These are phyloP conservation scores for Drosophila pegasa DNA, from an alignment of 2,888 invertebrate genomes.

Conservation along the genomic window DNA sequence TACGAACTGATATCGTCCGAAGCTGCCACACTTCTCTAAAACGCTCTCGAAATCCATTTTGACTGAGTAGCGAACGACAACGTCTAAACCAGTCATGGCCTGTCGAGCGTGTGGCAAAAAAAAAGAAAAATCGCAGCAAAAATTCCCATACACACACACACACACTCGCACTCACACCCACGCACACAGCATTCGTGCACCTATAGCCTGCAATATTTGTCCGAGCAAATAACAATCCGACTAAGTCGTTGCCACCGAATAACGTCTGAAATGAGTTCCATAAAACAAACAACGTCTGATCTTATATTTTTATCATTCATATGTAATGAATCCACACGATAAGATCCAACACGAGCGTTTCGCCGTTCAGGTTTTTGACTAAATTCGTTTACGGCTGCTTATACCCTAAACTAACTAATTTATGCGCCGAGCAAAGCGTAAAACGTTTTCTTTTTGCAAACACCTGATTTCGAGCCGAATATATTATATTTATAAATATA, in stretches of 20 bases:
- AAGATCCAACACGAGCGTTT: conserved; percentile 3
- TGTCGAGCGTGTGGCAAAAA: conserved; percentile 29
- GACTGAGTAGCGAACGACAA: neutral
- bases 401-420: conserved; percentile 2
- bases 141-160: conserved; percentile 16
- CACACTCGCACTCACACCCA: neutral
- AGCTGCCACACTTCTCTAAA: conserved; percentile 86
- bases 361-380: conserved; percentile 4
- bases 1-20: conserved; percentile 86
- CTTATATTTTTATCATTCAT: conserved; percentile 26
- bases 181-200: neutral
- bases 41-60: conserved; percentile 86
- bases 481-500: neutral
- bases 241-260: neutral
- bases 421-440: neutral
- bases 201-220: conserved; percentile 22
- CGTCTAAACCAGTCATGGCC: conserved; percentile 37
- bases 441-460: neutral
- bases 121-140: conserved; percentile 7
- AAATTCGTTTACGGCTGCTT: neutral
- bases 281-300: neutral
- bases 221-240: conserved; percentile 10
- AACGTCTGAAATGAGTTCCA: neutral
- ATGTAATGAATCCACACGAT: conserved; percentile 26
- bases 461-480: neutral